These are phyloP conservation scores for Erpetoichthys calabaricus DNA, from an alignment of 2,797 vertebrate genomes.

Conservation along the genomic window DNA sequence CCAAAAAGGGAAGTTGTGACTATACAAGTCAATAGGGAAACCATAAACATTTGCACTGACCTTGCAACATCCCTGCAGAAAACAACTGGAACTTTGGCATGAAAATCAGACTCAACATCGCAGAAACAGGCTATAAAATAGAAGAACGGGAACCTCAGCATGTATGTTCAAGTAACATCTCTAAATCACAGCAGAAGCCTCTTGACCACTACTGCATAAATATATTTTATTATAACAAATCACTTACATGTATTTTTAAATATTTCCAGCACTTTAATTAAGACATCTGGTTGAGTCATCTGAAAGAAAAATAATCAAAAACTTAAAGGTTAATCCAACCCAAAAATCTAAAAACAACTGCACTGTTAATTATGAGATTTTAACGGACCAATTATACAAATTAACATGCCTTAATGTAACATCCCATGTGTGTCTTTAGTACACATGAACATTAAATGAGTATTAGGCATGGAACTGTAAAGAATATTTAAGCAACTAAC, in stretches of 20 bases:
- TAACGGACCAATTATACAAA: no score
- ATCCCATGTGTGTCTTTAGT: no score
- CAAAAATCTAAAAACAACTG: constrained; percentile 10
- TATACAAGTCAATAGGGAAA: no score
- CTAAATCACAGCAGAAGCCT: no score
- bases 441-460: no score
- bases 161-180: no score
- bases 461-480: no score
- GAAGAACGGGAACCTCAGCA: not conserved
- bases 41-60: constrained; percentile 36
- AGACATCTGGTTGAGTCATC: constrained; percentile 93
- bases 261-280: constrained; percentile 91
- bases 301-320: constrained; percentile 33
- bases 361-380: not conserved
- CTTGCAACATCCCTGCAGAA: constrained; percentile 80
- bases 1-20: no score
- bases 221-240: not conserved
- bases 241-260: constrained; percentile 78
- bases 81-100: constrained; percentile 93
- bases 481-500: no score
- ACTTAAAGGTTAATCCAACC: constrained; percentile 13
- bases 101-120: constrained; percentile 94
- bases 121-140: constrained; percentile 58
- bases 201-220: no score
- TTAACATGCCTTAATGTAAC: not conserved